Evolutionary conservation across 2,113 vertebrate species (phyloP).

Genomic region (Macquaria australasica): DNA sequence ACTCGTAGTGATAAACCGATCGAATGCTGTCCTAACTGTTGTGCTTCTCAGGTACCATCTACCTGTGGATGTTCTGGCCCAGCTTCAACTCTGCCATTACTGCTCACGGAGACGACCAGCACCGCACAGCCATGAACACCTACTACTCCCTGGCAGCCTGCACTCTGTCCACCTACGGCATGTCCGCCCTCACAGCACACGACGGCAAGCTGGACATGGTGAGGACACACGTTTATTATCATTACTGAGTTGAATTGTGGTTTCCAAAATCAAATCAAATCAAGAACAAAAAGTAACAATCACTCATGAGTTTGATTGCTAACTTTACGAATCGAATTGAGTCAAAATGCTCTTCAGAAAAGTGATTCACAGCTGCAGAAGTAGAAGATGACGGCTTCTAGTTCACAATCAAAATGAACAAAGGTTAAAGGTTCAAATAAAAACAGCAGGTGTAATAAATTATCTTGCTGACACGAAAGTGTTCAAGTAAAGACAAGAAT

Average conservation of each 20-base stretch:
- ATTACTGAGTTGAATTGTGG: not conserved
- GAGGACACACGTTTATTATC: conserved; percentile 31
- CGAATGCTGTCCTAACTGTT: not conserved
- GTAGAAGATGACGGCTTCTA: not conserved
- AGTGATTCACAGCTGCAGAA: not conserved
- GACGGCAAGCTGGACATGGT: conserved; percentile 90
- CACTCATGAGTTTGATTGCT: not conserved
- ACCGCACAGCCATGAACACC: conserved; percentile 90
- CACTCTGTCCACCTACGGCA: conserved; percentile 86
- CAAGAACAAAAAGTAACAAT: not conserved
- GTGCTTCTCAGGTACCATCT: conserved; percentile 88
- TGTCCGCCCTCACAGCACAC: conserved; percentile 83
- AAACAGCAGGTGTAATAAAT: not conserved
- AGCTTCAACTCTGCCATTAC: conserved; percentile 91
- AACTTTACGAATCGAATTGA: not conserved
- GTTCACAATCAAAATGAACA: not conserved
- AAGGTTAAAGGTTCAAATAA: not conserved
- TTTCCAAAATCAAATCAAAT: not conserved
- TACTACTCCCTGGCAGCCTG: conserved; percentile 92
- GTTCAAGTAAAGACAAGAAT: not conserved
- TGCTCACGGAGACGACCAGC: conserved; percentile 79
- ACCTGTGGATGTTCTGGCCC: conserved; percentile 98
- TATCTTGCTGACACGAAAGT: not conserved
- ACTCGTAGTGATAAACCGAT: accelerated
- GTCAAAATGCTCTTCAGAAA: too few relatives aligned